These are phyloP conservation scores for Drosophila ficusphila DNA, from an alignment of 1,140 invertebrate genomes.

Conservation along the genomic window DNA sequence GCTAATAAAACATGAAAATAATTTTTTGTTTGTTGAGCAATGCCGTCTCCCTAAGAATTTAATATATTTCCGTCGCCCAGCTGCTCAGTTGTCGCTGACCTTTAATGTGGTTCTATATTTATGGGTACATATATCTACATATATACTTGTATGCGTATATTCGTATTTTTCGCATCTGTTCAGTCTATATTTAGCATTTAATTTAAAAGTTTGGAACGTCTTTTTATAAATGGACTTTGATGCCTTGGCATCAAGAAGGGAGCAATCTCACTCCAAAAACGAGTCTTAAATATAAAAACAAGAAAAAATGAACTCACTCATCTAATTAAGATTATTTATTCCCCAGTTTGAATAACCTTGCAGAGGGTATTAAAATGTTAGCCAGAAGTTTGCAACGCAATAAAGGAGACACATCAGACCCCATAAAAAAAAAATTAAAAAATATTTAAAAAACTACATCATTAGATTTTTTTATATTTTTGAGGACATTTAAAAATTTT, in stretches of 20 bases:
- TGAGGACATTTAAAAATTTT: too few relatives aligned
- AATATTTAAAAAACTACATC: too few relatives aligned
- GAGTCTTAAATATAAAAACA: too few relatives aligned
- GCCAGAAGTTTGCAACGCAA: too few relatives aligned
- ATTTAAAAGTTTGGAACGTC: slow-evolving; percentile 52
- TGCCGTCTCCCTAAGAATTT: background rate
- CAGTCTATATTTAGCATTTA: slow-evolving; percentile 65
- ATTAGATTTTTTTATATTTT: too few relatives aligned
- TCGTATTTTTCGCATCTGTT: slow-evolving; percentile 30
- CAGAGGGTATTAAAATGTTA: too few relatives aligned
- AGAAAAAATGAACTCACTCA: too few relatives aligned
- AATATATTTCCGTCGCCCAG: slow-evolving; percentile 21
- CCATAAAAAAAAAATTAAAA: too few relatives aligned
- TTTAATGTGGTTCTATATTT: slow-evolving; percentile 50
- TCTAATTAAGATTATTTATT: too few relatives aligned
- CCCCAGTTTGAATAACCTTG: too few relatives aligned
- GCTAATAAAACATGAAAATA: background rate
- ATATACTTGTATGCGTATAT: slow-evolving; percentile 22
- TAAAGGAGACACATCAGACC: too few relatives aligned
- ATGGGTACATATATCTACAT: slow-evolving; percentile 27
- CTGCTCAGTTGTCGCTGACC: slow-evolving; percentile 54
- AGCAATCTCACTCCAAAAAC: background rate
- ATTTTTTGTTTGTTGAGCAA: slow-evolving; percentile 9
- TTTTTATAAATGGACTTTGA: slow-evolving; percentile 14
- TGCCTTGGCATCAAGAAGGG: background rate